Base-by-base conservation (phyloP, 2,888 invertebrate genomes). In the Nesidiocoris tenuis region DNA sequence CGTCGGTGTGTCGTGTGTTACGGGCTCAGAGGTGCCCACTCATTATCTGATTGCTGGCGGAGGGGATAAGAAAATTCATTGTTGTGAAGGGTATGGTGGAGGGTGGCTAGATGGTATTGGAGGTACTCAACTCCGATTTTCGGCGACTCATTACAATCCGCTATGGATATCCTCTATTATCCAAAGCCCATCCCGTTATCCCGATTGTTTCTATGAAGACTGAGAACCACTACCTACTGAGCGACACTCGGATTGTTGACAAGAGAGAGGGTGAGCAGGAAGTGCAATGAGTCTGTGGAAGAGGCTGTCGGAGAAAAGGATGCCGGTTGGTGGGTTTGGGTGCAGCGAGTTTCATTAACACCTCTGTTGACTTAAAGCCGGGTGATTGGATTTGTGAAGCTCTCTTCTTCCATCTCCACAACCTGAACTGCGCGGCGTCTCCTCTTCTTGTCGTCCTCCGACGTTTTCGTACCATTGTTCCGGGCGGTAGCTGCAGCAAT, bases 361-460 rank as follows among this genome's bases (percentile, higher is more conserved):
- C 64, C 74, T 39, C 65, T 74, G 74, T 74, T 74, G 74, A 74
- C 74, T 74, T 74, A 74, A 56, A 72, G 72, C 72, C 74, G 74
- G 74, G 64, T 74, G 74, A 74, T 74, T 74, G 74, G 74, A 74
- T 74, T 74, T 74, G 74, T 74, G 74, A 39, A 39, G 39, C 39
- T 19, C 64, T 21, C 59, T 59, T 59, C 59, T 59, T 16, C 59
- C 39, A 39, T 3, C 12, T 39, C 39, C 19, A 59, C 59, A 59
- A 59, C 21, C 72, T 39, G 39, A 39, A 39, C 39, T 39, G 39
- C 39, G 39, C 5, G 39, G 39, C 3, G 3, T 39, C 39, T 39
- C 39, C 39, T 39, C 39, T 39, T 39, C 39, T 39, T 12, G 39
- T 39, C 39, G 39, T 39, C 39, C 39, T 39, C 39, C 39, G 39